Percentiles rank a stretch among this genome's conserved stretches.
phyloP scores from a whole-genome alignment of 2,797 vertebrate species.

The Sandelia bainsii region DNA sequence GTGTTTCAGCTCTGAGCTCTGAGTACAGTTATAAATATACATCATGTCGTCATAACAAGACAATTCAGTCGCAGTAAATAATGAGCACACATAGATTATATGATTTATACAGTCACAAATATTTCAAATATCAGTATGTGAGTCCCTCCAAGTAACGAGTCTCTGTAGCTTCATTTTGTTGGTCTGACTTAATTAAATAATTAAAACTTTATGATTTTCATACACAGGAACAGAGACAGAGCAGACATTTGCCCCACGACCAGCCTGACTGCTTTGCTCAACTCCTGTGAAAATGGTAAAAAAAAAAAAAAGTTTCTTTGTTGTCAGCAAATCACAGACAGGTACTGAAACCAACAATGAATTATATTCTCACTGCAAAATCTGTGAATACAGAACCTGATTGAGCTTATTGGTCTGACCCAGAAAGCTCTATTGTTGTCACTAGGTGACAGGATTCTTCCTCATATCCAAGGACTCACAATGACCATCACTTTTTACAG shows the following conservation, averaged over 20 bases:
- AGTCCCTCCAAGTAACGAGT: neutral
- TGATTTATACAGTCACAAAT: neutral
- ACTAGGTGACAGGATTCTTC: too few relatives aligned
- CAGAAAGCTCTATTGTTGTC: too few relatives aligned
- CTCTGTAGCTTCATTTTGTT: neutral
- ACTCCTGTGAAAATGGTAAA: slow-evolving; percentile 47
- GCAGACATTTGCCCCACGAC: neutral
- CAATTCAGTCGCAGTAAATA: neutral
- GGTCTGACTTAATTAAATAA: neutral
- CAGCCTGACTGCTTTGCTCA: neutral
- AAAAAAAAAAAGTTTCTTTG: too few relatives aligned
- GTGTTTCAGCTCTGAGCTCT: neutral
- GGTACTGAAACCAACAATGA: too few relatives aligned
- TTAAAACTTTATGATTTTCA: neutral
- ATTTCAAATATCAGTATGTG: neutral
- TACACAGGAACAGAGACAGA: slow-evolving; percentile 37
- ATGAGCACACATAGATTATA: neutral
- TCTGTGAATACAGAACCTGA: too few relatives aligned
- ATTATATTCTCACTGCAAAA: too few relatives aligned
- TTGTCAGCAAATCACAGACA: too few relatives aligned
- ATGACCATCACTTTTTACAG: too few relatives aligned
- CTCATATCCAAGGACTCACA: too few relatives aligned
- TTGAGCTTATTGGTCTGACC: too few relatives aligned
- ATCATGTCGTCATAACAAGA: too few relatives aligned
- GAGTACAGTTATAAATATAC: neutral